Conservation (phyloP, 2,888 invertebrate species). For the Epsilonema sp. region DNA sequence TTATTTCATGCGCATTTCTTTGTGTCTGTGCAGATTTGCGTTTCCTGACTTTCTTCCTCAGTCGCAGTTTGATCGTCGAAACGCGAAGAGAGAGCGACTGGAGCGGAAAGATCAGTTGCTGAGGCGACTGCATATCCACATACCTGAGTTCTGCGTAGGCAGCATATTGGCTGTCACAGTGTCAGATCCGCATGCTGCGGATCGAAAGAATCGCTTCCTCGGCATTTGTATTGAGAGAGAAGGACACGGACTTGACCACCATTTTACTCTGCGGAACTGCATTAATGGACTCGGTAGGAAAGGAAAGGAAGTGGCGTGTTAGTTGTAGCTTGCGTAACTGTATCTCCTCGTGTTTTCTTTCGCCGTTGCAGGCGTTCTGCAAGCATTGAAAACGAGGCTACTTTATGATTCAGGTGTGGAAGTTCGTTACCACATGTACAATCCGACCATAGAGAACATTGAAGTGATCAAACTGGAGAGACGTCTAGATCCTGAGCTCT, state of each 20-base stretch:
- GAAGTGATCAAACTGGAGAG: constrained; percentile 79
- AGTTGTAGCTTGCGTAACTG: too few relatives aligned
- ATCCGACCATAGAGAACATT: constrained; percentile 68
- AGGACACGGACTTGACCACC: constrained; percentile 59
- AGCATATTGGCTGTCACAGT: constrained; percentile 68
- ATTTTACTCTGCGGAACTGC: constrained; percentile 71
- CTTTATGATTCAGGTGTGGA: constrained; percentile 43
- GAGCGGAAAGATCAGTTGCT: constrained; percentile 80
- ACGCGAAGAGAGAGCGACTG: constrained; percentile 59
- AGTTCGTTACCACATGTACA: constrained; percentile 66
- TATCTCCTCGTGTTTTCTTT: too few relatives aligned
- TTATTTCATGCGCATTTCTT: too few relatives aligned
- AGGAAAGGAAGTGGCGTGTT: too few relatives aligned
- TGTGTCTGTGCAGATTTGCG: too few relatives aligned
- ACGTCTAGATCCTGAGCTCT: constrained; percentile 64
- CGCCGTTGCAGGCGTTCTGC: too few relatives aligned
- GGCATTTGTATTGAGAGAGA: constrained; percentile 78
- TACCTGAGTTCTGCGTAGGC: constrained; percentile 95
- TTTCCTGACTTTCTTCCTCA: constrained; percentile 85
- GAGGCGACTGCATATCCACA: constrained; percentile 54
- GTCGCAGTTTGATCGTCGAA: constrained; percentile 54
- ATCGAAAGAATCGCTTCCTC: constrained; percentile 62
- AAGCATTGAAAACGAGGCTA: too few relatives aligned
- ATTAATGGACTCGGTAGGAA: constrained; percentile 71
- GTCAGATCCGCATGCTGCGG: constrained; percentile 61